Percentiles rank a stretch among this genome's conserved stretches.
Conservation (phyloP, 1,140 invertebrate genomes). For the Zaprionus ornatus region DNA sequence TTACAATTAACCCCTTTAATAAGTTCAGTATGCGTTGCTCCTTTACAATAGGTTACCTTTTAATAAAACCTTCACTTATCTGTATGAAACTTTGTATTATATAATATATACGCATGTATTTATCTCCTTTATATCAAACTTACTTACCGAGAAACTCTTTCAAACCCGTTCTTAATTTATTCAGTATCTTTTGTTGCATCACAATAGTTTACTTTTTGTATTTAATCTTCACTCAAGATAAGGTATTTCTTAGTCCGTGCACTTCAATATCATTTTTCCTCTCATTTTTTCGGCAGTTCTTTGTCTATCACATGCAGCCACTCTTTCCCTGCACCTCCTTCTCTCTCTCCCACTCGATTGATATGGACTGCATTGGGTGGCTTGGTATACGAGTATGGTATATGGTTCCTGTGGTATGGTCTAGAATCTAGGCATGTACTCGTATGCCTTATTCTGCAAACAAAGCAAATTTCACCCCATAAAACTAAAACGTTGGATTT, state of each 20-base stretch:
- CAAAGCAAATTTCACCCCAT: constrained; percentile 77
- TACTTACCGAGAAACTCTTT: no score
- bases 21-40: no score
- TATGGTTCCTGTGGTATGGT: background rate
- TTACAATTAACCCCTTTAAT: no score
- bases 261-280: background rate
- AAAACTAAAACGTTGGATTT: constrained; percentile 82
- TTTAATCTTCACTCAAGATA: background rate
- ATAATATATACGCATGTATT: no score
- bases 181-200: no score
- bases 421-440: background rate
- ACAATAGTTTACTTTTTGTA: background rate
- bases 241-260: background rate
- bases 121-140: no score
- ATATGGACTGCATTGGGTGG: constrained; percentile 1
- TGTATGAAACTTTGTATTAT: no score
- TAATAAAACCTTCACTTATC: no score
- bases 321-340: background rate
- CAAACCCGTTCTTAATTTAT: no score
- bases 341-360: background rate
- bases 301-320: background rate
- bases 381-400: background rate
- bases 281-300: background rate
- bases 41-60: no score
- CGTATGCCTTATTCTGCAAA: constrained; percentile 58